Evolutionary conservation across 2,888 invertebrate species (phyloP).

Genomic region (Melinopterus prodromus): DNA sequence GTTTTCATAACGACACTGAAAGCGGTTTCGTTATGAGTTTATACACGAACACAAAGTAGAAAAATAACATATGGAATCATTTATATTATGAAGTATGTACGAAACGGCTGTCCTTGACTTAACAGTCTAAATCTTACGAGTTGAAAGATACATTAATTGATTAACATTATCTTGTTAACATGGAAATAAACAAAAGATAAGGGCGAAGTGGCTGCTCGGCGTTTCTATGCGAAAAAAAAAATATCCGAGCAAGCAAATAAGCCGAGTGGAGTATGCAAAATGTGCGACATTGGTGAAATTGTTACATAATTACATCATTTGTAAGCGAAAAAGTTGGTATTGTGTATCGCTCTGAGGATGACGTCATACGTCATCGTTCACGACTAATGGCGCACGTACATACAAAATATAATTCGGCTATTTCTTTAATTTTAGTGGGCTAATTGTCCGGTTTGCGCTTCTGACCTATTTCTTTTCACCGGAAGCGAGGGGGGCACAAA

Average conservation of each 20-base stretch:
- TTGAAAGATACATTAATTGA: slow-evolving; percentile 4
- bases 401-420: not conserved
- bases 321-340: not conserved
- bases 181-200: slow-evolving; percentile 4
- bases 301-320: not conserved
- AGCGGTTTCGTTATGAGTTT: no score
- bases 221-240: not conserved
- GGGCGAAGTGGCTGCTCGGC: not conserved
- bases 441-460: not conserved
- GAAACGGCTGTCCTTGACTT: not conserved
- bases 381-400: not conserved
- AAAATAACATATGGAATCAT: no score
- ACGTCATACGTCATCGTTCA: not conserved
- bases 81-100: not conserved
- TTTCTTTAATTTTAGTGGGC: not conserved
- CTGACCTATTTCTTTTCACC: not conserved
- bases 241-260: not conserved
- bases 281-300: not conserved
- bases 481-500: not conserved
- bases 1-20: no score
- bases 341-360: not conserved
- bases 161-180: slow-evolving; percentile 4
- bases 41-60: no score
- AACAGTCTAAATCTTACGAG: not conserved
- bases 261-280: not conserved